A percentile compares a stretch with the other conserved stretches of the same genome.
Evolutionary conservation across 2,888 invertebrate genomes (phyloP).

Genomic region (Dryadula phaetusa): DNA sequence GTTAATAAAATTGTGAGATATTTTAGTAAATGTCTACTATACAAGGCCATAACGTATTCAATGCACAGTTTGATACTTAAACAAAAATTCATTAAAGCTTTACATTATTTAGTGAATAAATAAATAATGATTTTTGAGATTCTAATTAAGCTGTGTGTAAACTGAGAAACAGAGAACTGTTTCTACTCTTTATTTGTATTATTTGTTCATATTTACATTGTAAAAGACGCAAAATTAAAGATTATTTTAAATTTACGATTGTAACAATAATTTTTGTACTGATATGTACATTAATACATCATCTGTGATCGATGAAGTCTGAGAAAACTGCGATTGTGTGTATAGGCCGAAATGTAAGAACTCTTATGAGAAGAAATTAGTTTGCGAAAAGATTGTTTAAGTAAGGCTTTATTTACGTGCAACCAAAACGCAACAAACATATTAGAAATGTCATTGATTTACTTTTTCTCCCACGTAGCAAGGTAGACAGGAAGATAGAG

Average conservation of each 20-base stretch:
- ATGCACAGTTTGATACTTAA: neutral
- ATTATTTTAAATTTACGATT: neutral
- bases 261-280: neutral
- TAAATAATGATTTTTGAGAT: neutral
- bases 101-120: neutral
- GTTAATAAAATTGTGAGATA: too few relatives aligned
- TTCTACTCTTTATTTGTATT: neutral
- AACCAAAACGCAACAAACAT: neutral
- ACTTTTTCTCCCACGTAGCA: too few relatives aligned
- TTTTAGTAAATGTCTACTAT: too few relatives aligned
- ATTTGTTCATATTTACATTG: neutral
- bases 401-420: slow-evolving; percentile 15
- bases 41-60: neutral
- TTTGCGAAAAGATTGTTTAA: slow-evolving; percentile 46
- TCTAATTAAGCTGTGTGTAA: neutral
- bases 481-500: too few relatives aligned
- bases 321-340: slow-evolving; percentile 41
- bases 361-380: slow-evolving; percentile 49
- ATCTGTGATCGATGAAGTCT: neutral
- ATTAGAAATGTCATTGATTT: neutral
- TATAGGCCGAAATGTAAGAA: slow-evolving; percentile 46
- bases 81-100: neutral
- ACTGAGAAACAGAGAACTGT: neutral
- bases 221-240: neutral
- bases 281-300: neutral